These are phyloP conservation scores for Cryptocheilus praepositus DNA, from an alignment of 2,888 invertebrate species.

Conservation along the genomic window DNA sequence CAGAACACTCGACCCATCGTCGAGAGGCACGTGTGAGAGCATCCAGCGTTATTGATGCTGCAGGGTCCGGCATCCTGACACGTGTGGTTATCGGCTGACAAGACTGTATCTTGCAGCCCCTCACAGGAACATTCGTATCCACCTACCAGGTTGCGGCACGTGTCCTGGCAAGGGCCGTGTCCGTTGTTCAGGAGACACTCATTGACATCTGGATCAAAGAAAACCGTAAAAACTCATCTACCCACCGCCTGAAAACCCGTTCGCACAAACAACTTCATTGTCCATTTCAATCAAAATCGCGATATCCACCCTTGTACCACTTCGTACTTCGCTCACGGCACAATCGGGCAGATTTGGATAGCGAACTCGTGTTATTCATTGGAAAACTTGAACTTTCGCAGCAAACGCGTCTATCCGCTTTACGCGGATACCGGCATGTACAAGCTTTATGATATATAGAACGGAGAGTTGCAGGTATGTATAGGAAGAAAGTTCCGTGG, in stretches of 20 bases:
- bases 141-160: conserved; percentile 79
- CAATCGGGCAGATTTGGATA: too few species aligned
- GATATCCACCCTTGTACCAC: too few species aligned
- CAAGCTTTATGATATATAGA: too few species aligned
- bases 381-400: too few species aligned
- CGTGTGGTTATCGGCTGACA: conserved; percentile 78
- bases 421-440: too few species aligned
- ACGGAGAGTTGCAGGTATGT: too few species aligned
- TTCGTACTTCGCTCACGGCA: too few species aligned
- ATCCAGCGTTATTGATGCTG: conserved; percentile 77
- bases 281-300: too few species aligned
- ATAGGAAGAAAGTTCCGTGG: too few species aligned
- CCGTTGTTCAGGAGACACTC: conserved; percentile 81
- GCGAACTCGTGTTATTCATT: too few species aligned
- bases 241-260: neutral
- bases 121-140: conserved; percentile 79
- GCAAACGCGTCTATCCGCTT: too few species aligned
- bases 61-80: conserved; percentile 79
- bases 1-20: conserved; percentile 76
- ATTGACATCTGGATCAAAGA: conserved; percentile 76
- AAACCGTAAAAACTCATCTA: neutral
- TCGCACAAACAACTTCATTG: too few species aligned
- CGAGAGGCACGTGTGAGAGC: conserved; percentile 80
- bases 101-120: conserved; percentile 77
- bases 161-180: conserved; percentile 81